Conservation (phyloP, 2,113 vertebrate genomes). For the Saguinus imperator region DNA sequence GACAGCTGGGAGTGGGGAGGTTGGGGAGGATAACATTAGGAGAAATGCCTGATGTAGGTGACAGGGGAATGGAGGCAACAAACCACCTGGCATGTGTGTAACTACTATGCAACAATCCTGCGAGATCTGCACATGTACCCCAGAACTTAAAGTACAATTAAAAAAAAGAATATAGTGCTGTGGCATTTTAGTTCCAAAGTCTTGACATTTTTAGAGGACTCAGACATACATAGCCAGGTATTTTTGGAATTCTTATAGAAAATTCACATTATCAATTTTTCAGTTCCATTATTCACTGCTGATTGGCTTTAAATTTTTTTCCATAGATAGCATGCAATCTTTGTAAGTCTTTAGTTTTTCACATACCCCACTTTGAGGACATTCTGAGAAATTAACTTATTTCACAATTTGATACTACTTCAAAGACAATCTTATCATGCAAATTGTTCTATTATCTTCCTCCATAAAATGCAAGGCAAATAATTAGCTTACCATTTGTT, state of each 20-base stretch:
- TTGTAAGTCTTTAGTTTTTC: slow-evolving; percentile 25
- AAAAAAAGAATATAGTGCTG: background rate
- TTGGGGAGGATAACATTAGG: too few species aligned
- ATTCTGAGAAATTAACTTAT: background rate
- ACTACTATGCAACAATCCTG: too few species aligned
- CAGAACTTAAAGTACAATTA: too few species aligned
- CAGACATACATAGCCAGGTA: background rate
- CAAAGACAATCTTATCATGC: background rate
- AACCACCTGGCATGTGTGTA: too few species aligned
- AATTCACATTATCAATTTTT: background rate
- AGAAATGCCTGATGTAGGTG: too few species aligned
- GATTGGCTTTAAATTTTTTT: background rate
- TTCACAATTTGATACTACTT: slow-evolving; percentile 1
- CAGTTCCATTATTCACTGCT: background rate
- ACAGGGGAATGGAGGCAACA: too few species aligned
- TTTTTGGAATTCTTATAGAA: background rate
- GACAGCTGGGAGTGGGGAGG: too few species aligned
- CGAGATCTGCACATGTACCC: too few species aligned
- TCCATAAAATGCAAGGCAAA: background rate
- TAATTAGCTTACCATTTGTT: background rate
- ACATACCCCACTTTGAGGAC: background rate
- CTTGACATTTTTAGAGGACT: background rate
- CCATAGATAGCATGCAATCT: background rate
- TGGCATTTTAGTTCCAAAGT: background rate
- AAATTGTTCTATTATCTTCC: background rate